Conservation (phyloP, 2,797 vertebrate genomes). For the Sebastes elongatus region DNA sequence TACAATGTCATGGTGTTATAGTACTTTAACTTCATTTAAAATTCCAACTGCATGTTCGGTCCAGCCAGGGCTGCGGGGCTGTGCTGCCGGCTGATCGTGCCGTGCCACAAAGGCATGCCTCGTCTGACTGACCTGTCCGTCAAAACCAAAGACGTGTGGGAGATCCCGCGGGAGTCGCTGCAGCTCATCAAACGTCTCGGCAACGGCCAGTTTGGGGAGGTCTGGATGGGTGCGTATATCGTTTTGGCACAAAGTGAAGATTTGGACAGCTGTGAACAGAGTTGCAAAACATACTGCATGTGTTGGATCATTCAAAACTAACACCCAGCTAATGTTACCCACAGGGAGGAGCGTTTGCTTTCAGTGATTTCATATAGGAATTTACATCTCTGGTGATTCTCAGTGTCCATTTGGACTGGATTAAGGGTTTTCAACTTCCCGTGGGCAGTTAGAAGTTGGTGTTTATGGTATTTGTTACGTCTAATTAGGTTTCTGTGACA, state of each 20-base stretch:
- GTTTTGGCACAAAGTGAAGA: constrained; percentile 1
- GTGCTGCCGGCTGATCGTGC: constrained; percentile 97
- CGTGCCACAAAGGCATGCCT: constrained; percentile 99
- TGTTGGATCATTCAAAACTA: constrained; percentile 25
- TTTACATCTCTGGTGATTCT: background rate
- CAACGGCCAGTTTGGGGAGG: constrained; percentile 99
- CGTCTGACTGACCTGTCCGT: constrained; percentile 98
- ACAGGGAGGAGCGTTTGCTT: constrained; percentile 4
- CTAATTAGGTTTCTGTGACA: background rate
- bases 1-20: background rate
- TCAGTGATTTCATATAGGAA: constrained; percentile 7
- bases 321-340: constrained; percentile 26
- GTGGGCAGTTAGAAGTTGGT: background rate
- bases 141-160: constrained; percentile 99
- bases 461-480: background rate
- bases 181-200: constrained; percentile 99
- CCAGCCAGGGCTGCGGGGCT: constrained; percentile 96
- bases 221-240: constrained; percentile 97
- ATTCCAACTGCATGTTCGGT: background rate
- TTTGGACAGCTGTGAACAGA: constrained; percentile 43
- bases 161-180: constrained; percentile 99
- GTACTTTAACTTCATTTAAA: background rate
- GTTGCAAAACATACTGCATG: constrained; percentile 40
- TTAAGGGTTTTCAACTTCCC: background rate
- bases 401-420: background rate